A percentile compares a stretch with the other conserved stretches of the same genome.
Evolutionary conservation across 1,140 invertebrate species (phyloP).

Genomic region (Chironomus tepperi): DNA sequence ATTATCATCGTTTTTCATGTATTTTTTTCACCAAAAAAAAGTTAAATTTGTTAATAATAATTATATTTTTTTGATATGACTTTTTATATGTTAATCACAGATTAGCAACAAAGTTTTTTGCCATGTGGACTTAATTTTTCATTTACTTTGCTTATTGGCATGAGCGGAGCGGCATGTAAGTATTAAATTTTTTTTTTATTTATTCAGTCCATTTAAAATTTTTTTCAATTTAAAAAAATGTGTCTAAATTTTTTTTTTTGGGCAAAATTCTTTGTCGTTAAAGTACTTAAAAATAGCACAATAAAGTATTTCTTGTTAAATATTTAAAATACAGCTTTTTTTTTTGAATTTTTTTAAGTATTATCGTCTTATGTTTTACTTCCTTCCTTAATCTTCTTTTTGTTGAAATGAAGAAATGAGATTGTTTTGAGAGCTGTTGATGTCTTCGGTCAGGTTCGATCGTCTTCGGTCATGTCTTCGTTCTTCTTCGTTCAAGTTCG

Average conservation of each 20-base stretch:
- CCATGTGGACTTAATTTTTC: neutral
- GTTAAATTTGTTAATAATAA: neutral
- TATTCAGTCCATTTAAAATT: neutral
- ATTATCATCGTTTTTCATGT: constrained; percentile 14
- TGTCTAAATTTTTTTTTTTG: neutral
- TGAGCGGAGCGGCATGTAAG: neutral
- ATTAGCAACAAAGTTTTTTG: neutral
- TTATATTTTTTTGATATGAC: neutral
- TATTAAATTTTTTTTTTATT: neutral
- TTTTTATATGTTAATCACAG: constrained; percentile 2
- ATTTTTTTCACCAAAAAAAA: neutral
- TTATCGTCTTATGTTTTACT: neutral
- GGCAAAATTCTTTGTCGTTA: neutral
- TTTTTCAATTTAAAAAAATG: neutral
- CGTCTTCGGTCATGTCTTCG: too few relatives aligned
- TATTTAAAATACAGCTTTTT: neutral
- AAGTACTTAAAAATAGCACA: constrained; percentile 4
- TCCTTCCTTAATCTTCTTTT: too few relatives aligned
- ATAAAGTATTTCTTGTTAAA: neutral
- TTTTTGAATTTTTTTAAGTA: neutral
- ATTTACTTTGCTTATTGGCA: neutral
- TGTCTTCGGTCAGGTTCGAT: neutral
- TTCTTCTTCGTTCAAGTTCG: too few relatives aligned
- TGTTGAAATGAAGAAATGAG: too few relatives aligned
- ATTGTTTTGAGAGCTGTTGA: too few relatives aligned